Percentiles rank a stretch among this genome's conserved stretches.
These are phyloP conservation scores for Bathybates hornii DNA, from an alignment of 2,113 vertebrate genomes.

Conservation along the genomic window DNA sequence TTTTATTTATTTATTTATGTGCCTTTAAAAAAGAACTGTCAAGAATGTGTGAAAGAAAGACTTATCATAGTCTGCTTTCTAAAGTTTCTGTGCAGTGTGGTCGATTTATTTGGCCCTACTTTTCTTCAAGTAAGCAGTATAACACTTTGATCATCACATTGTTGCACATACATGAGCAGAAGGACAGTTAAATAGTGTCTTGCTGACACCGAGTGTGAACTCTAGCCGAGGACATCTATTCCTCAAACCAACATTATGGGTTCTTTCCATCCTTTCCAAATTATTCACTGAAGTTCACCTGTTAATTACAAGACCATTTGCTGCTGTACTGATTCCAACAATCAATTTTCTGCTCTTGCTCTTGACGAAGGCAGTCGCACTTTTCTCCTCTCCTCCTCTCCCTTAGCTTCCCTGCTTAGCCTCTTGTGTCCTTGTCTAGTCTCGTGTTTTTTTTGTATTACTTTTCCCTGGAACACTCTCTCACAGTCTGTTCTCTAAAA, in stretches of 20 bases:
- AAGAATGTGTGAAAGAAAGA: neutral
- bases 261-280: constrained; percentile 3
- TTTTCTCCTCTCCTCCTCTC: too few species aligned
- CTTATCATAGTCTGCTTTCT: neutral
- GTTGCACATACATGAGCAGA: constrained; percentile 28
- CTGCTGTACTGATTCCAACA: neutral
- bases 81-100: neutral
- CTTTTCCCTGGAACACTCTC: too few species aligned
- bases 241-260: constrained; percentile 1
- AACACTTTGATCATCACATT: constrained; percentile 27
- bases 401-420: too few species aligned
- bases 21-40: neutral
- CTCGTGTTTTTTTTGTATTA: too few species aligned
- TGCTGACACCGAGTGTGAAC: constrained; percentile 24
- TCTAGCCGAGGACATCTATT: constrained; percentile 20
- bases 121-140: constrained; percentile 18
- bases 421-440: too few species aligned
- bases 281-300: constrained; percentile 1
- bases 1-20: neutral
- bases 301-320: constrained; percentile 13
- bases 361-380: too few species aligned
- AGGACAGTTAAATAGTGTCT: constrained; percentile 28
- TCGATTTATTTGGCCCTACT: neutral
- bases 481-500: too few species aligned
- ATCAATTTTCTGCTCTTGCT: too few species aligned